Percentiles rank a stretch among this genome's conserved stretches.
These are phyloP conservation scores for Caenorhabditis elegans DNA, from an alignment of 1,140 invertebrate genomes.

Conservation along the genomic window WBcel235 BX284606.5:3067501-3068000, in stretches of 20 bases:
- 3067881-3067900: slow-evolving; percentile 5
- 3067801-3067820: neutral
- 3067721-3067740: neutral
- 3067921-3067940: slow-evolving; percentile 19
- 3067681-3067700: no score
- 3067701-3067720: neutral
- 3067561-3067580: no score
- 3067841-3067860: neutral
- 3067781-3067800: neutral
- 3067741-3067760: no score
- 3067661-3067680: no score
- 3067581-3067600: no score
- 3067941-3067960: slow-evolving; percentile 21
- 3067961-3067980: neutral
- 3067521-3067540: no score
- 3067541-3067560: no score
- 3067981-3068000: neutral
- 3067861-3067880: neutral
- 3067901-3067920: slow-evolving; percentile 29
- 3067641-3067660: no score
- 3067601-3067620: no score
- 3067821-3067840: neutral
- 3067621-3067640: no score
- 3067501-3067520: no score
- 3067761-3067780: neutral